Base-by-base conservation (phyloP, 2,113 vertebrate genomes). In the Lucifuga dentata region DNA sequence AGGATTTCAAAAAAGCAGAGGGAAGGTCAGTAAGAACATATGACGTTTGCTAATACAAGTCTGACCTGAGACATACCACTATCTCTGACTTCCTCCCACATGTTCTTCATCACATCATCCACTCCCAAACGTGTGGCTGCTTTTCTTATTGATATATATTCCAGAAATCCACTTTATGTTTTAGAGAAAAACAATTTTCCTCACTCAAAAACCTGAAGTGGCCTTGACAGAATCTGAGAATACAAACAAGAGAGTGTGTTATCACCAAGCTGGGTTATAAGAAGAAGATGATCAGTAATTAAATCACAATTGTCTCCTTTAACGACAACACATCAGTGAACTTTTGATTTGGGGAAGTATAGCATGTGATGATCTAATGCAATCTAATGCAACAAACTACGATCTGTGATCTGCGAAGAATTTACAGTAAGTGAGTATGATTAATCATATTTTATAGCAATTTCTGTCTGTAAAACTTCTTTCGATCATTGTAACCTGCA, bases 11-110 rank as follows among this genome's bases (percentile, higher is more conserved):
- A 29, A 32, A 35, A 41, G 19, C 16, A 38, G 59, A 56, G 24
- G 17, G 61, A 80, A 77, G 61, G 68, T 76, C 73, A 77, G 36
- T n/a, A 32, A 12, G 6, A 70, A 41, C 65, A 73, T 17, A 39
- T 49, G 32, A 21, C 75, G 64, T 46, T 76, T 79, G 56, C 56
- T 49, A 45, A 74, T 74, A 41, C 50, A n/a, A 5, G 26, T 49
- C 45, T 60, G 45, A 68, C 66, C n/a, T 73, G 46, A 60, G 43
- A 73, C 39, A 48, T 44, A 55, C 51, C 46, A 41, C 56, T 50
- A 20, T 5, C 1, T 13, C 44, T 65, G 48, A 51, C 49, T 23
- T 11, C 24, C 46, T 45, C 10, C 51, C 3, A 12, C 11, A 61
- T 7, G 2, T 68, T 35, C 69, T 58, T 51, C 20, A 19, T 49